Conservation (phyloP, 2,797 vertebrate species). For the Oryzias dopingdopingensis region DNA sequence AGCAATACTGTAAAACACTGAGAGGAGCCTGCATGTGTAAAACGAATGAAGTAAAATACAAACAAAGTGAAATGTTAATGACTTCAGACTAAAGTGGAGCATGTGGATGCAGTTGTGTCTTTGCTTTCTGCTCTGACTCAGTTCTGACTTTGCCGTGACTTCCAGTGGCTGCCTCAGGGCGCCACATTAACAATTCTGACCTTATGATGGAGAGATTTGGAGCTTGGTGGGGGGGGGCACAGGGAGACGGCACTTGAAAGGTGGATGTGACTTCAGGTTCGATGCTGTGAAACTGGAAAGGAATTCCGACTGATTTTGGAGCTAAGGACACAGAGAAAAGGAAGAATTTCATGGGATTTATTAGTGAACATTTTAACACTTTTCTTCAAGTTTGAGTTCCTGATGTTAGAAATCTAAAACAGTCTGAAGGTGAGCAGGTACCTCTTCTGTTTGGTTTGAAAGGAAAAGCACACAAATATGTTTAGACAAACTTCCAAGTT, state of each 20-base stretch:
- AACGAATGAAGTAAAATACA: no score
- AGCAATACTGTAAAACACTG: no score
- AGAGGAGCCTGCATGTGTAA: no score
- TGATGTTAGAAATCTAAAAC: no score
- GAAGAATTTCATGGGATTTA: neutral
- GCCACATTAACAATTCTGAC: constrained; percentile 45
- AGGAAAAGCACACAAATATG: neutral
- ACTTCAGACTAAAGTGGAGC: constrained; percentile 1
- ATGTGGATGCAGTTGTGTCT: constrained; percentile 1
- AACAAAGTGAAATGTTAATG: neutral
- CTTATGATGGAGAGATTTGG: constrained; percentile 29
- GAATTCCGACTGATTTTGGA: constrained; percentile 13
- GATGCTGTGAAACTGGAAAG: constrained; percentile 2
- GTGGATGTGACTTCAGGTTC: constrained; percentile 37
- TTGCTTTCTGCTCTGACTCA: constrained; percentile 15
- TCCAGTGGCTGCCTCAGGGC: constrained; percentile 29
- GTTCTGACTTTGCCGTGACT: constrained; percentile 60
- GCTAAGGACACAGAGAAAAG: neutral
- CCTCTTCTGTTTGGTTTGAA: neutral
- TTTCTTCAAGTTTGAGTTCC: no score
- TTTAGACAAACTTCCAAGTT: neutral
- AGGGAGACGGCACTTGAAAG: constrained; percentile 38
- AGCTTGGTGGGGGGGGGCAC: constrained; percentile 19
- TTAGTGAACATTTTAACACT: neutral
- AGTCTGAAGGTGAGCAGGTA: neutral